Conservation (phyloP, 2,113 vertebrate genomes). For the Potamarius usumacintae region DNA sequence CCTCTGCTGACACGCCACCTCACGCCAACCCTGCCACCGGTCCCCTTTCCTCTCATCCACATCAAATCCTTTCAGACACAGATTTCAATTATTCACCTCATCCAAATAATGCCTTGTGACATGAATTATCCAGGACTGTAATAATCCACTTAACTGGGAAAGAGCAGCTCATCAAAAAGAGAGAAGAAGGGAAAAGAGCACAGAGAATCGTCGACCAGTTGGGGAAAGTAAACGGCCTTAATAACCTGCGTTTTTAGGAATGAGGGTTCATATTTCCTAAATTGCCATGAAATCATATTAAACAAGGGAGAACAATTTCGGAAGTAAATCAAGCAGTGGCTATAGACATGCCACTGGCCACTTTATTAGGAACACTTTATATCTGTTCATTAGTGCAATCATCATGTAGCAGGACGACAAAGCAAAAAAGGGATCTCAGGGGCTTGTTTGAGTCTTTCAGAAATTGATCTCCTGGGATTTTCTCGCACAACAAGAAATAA, state of each 20-base stretch:
- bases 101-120: constrained; percentile 86
- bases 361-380: not conserved
- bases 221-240: constrained; percentile 65
- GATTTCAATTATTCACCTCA: constrained; percentile 87
- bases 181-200: constrained; percentile 55
- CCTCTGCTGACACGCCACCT: constrained; percentile 68
- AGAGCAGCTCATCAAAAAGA: constrained; percentile 80
- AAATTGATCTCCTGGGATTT: not conserved
- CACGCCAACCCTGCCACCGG: constrained; percentile 70
- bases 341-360: constrained; percentile 9
- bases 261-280: constrained; percentile 32
- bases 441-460: too few species aligned
- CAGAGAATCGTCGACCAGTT: constrained; percentile 67
- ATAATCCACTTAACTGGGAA: constrained; percentile 86
- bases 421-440: too few species aligned
- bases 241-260: constrained; percentile 68
- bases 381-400: not conserved
- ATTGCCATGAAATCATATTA: constrained; percentile 75
- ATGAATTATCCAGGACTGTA: constrained; percentile 83
- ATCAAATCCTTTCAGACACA: constrained; percentile 85
- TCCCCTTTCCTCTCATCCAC: constrained; percentile 77
- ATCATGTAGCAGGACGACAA: not conserved
- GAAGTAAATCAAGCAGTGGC: constrained; percentile 71
- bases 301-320: constrained; percentile 72
- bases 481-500: not conserved